Evolutionary conservation across 2,888 invertebrate species (phyloP), one percentile per base, ranked within the genome.

Genomic region (Drosophila algonquin): DNA sequence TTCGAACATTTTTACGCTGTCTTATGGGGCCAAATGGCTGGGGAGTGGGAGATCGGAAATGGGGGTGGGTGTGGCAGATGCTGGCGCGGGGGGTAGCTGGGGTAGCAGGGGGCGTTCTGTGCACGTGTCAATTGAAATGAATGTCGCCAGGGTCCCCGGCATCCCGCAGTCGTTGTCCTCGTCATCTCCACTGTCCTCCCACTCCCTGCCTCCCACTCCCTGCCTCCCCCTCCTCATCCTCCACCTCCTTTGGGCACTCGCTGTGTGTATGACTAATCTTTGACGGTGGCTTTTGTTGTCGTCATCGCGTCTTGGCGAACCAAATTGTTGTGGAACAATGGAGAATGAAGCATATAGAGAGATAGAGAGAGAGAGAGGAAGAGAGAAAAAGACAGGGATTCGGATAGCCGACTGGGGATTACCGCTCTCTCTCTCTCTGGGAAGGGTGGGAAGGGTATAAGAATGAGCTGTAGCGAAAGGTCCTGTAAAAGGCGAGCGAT

Each of bases 81-180:
- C 40, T 40, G 40, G 6, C 40, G n/a, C 40, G 2, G 40, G 27
- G 48, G 24, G 59, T 12, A 45, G 35, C 24, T 51, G 24, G 24
- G 24, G 24, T 24, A 24, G 61, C 64, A 70, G 80, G 79, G 76
- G 73, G 74, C 67, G 40, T 40, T 40, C 2, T 67, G 67, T 90
- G 87, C 87, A 88, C 90, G 87, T 88, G 87, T 88, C 87, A 89
- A 88, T 90, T 89, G 87, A 88, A 88, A 90, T 89, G 90, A 90
- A 83, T 87, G 90, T 90, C 78, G 81, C 84, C 80, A 59, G 81
- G 76, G 54, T 21, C 10, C 12, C 18, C 10, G 48, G 63, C 89
- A 63, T 74, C 80, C 77, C 78, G 68, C 79, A 63, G 82, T 78
- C 76, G 85, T 52, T 73, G 63, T 63, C 74, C 53, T 56, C 69